Base-by-base conservation (phyloP, 2,113 vertebrate species). In the Bubo scandiacus region DNA sequence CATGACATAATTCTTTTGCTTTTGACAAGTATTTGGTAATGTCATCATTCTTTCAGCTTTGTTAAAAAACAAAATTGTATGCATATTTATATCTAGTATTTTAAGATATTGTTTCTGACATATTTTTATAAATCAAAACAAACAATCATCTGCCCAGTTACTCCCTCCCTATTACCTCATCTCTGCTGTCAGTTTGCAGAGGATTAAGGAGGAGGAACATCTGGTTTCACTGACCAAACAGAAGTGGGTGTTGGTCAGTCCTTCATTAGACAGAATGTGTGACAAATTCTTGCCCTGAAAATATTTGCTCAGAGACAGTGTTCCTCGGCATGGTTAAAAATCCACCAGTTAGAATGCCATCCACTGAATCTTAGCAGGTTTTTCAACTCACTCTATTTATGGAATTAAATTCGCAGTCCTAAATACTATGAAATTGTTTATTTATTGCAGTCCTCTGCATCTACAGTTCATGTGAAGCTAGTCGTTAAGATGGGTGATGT, bases 201-300 rank as follows among this genome's bases (percentile, higher is more conserved):
- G 34, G 67, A 84, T 86, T 85, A 71, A 72, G 57, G 32, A 88
- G 78, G 47, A 72, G 40, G 26, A 96, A 90, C 83, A 94, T 78
- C 86, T 97, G 67, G 91, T 96, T 96, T 89, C 36, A 90, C 16
- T 93, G 81, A 95, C 71, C 71, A 93, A 81, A 73, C 21, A 80
- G 61, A 91, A 94, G 20, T 81, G 84, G 74, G 71, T 93, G 61
- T 79, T 96, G 89, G 61, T 74, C 61, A 81, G 11, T 42, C 17
- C 38, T 74, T 96, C 57, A 79, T 93, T 73, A 86, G 45, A 80
- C 3, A 92, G 81, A 91, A 94, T 87, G 42, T 96, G 83, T 81
- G 93, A 87, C 54, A 95, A 94, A 96, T 93, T 94, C 52, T 84
- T 83, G 27, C n/a, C 30, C 40, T 83, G 71, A 65, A 96, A 88